Evolutionary conservation across 1,140 invertebrate species (phyloP).

Genomic region (Metopolophium dirhodum): DNA sequence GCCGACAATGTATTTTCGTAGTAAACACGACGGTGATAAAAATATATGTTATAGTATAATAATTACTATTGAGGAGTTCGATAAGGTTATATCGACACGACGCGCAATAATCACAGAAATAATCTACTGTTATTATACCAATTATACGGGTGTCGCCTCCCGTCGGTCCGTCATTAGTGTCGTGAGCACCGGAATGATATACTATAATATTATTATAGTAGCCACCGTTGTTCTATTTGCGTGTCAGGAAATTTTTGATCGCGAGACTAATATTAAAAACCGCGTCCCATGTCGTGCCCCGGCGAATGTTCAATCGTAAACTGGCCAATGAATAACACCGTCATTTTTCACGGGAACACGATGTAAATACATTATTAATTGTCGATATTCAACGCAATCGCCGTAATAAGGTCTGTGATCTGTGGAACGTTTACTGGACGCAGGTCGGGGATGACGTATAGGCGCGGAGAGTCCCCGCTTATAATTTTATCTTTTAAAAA

Average conservation of each 20-base stretch:
- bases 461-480: background rate
- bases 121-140: background rate
- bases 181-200: background rate
- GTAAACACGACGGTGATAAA: background rate
- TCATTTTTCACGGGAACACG: background rate
- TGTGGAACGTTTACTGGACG: background rate
- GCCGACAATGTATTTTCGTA: background rate
- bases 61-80: background rate
- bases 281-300: background rate
- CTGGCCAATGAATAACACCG: background rate
- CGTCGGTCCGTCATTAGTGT: background rate
- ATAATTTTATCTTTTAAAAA: background rate
- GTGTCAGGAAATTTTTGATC: background rate
- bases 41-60: background rate
- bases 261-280: background rate
- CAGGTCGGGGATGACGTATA: background rate
- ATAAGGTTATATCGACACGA: background rate
- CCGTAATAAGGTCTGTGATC: no score
- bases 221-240: background rate
- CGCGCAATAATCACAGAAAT: background rate
- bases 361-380: background rate
- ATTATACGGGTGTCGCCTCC: background rate
- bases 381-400: background rate
- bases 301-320: background rate
- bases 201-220: background rate